Percentiles rank a stretch among this genome's conserved stretches.
Evolutionary conservation across 2,888 invertebrate genomes (phyloP).

Genomic region (Sesia bembeciformis): DNA sequence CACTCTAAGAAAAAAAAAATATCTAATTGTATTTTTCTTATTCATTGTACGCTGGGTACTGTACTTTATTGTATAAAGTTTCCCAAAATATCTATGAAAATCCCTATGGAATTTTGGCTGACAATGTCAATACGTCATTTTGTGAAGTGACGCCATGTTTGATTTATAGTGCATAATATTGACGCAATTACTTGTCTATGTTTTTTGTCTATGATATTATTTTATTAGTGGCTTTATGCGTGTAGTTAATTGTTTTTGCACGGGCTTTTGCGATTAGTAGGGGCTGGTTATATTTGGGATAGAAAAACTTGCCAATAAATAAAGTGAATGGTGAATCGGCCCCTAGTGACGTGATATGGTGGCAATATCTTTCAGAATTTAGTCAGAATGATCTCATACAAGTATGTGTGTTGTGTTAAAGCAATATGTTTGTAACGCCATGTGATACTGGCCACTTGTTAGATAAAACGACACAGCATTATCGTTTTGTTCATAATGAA

Average conservation of each 20-base stretch:
- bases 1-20: no score
- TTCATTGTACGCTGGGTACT: no score
- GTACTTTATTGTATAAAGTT: no score
- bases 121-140: background rate
- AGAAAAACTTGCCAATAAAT: no score
- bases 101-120: background rate
- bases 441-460: constrained; percentile 5
- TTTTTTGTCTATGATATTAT: background rate
- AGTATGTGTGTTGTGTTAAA: constrained; percentile 3
- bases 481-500: background rate
- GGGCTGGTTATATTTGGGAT: no score
- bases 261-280: constrained; percentile 13
- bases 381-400: constrained; percentile 28
- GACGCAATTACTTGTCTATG: background rate
- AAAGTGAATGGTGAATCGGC: no score
- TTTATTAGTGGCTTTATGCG: constrained; percentile 4
- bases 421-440: constrained; percentile 7
- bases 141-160: background rate
- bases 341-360: constrained; percentile 22
- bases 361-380: constrained; percentile 38
- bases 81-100: no score
- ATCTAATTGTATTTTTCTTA: no score
- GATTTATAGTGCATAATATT: background rate
- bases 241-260: constrained; percentile 12
- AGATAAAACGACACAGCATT: background rate